Conservation (phyloP, 1,140 invertebrate genomes). For the Nylanderia fulva region DNA sequence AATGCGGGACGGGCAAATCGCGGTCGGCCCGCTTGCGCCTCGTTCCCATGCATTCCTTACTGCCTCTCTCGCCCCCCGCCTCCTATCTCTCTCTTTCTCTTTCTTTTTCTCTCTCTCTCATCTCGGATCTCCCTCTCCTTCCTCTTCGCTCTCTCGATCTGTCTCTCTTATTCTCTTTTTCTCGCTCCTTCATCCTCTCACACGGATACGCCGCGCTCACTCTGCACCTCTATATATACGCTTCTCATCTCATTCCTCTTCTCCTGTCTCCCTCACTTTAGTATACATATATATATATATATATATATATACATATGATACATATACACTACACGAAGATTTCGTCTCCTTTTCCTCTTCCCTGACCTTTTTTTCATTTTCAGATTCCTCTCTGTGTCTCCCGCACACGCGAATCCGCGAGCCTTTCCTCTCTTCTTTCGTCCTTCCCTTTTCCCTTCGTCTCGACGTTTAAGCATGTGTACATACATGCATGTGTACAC, state of each 20-base stretch:
- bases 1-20: conserved; percentile 86
- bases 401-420: conserved; percentile 49
- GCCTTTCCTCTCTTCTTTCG: conserved; percentile 36
- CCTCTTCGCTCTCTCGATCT: neutral
- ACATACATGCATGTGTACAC: conserved; percentile 16
- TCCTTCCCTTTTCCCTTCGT: neutral
- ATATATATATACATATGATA: conserved; percentile 45
- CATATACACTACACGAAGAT: conserved; percentile 41
- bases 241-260: conserved; percentile 44
- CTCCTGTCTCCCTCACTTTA: conserved; percentile 53
- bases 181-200: conserved; percentile 42
- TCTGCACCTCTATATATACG: conserved; percentile 21
- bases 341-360: conserved; percentile 32
- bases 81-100: conserved; percentile 66
- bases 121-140: conserved; percentile 64
- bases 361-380: conserved; percentile 19
- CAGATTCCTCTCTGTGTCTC: conserved; percentile 48
- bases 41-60: conserved; percentile 86
- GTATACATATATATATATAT: conserved; percentile 20
- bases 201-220: conserved; percentile 24
- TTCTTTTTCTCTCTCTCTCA: conserved; percentile 64
- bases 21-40: conserved; percentile 85
- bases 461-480: conserved; percentile 15
- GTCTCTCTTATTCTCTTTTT: conserved; percentile 32
- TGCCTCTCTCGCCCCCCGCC: conserved; percentile 78